These are phyloP conservation scores for Ptychoptera albimana DNA, from an alignment of 2,888 invertebrate genomes.

Conservation along the genomic window DNA sequence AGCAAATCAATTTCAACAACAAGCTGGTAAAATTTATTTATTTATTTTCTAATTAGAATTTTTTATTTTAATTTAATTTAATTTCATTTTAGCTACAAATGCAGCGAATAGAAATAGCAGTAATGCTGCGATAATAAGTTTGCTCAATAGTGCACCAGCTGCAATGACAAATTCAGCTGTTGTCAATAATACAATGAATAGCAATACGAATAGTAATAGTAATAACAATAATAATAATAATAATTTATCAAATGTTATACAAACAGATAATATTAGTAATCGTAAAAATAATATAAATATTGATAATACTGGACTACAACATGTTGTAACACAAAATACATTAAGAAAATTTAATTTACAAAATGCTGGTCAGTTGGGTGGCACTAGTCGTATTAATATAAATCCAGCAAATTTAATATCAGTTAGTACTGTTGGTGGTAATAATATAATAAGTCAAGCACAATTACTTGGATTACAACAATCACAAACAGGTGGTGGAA, in stretches of 20 bases:
- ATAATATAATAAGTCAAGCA: constrained; percentile 9
- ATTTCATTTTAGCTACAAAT: constrained; percentile 18
- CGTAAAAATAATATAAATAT: constrained; percentile 2
- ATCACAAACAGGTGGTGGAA: too few relatives aligned
- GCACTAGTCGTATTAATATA: constrained; percentile 1
- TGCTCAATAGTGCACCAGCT: constrained; percentile 62
- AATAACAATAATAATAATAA: too few relatives aligned
- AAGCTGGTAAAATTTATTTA: constrained; percentile 23
- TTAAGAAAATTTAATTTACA: constrained; percentile 26
- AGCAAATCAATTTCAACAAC: constrained; percentile 64
- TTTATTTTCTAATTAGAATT: background rate
- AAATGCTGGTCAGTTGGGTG: constrained; percentile 18
- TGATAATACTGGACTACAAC: constrained; percentile 14
- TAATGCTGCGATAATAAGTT: constrained; percentile 60
- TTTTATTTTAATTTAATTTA: background rate
- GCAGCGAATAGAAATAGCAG: constrained; percentile 14
- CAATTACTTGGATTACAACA: constrained; percentile 4
- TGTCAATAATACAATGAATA: constrained; percentile 29
- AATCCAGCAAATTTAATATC: constrained; percentile 22
- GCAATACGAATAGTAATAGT: too few relatives aligned
- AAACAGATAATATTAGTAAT: background rate
- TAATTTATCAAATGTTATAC: background rate
- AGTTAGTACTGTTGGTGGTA: constrained; percentile 15
- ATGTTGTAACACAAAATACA: constrained; percentile 18
- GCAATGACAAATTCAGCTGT: constrained; percentile 48